Percentiles rank a stretch among this genome's conserved stretches.
Conservation (phyloP, 2,113 vertebrate genomes). For the rabbit (Oryctolagus cuniculus) region DNA sequence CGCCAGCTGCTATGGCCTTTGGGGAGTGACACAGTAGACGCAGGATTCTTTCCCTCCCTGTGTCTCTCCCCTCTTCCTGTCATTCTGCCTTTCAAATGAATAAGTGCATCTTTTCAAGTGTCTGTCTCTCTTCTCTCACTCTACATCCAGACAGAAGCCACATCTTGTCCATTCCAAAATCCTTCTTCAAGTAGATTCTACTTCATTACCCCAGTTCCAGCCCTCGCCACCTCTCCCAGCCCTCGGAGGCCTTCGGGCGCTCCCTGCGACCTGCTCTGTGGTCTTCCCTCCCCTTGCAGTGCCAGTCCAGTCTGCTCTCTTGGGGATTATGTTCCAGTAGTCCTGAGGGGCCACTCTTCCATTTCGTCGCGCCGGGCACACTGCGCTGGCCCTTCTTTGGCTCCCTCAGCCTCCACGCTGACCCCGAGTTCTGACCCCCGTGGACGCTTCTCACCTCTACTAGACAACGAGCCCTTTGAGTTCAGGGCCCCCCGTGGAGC, state of each 20-base stretch:
- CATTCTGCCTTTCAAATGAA: too few species aligned
- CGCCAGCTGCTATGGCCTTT: too few species aligned
- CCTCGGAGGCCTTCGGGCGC: neutral
- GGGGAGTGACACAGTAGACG: too few species aligned
- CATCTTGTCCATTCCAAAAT: neutral
- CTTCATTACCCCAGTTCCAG: neutral
- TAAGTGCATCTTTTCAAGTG: too few species aligned
- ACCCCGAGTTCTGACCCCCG: neutral
- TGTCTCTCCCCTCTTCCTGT: too few species aligned
- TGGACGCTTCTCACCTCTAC: neutral
- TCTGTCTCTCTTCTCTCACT: neutral
- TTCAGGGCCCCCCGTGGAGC: neutral
- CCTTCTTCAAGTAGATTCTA: neutral
- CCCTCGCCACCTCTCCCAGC: neutral
- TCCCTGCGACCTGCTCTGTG: neutral
- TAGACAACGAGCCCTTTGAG: neutral
- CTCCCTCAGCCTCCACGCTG: neutral
- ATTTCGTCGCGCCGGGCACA: neutral
- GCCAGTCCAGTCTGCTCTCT: neutral
- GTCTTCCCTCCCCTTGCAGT: neutral
- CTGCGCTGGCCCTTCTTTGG: neutral
- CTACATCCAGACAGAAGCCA: neutral
- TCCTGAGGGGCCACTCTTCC: neutral
- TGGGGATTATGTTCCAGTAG: neutral
- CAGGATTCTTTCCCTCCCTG: too few species aligned